Evolutionary conservation across 2,888 invertebrate species (phyloP).

Genomic region (Melanostoma scalare): DNA sequence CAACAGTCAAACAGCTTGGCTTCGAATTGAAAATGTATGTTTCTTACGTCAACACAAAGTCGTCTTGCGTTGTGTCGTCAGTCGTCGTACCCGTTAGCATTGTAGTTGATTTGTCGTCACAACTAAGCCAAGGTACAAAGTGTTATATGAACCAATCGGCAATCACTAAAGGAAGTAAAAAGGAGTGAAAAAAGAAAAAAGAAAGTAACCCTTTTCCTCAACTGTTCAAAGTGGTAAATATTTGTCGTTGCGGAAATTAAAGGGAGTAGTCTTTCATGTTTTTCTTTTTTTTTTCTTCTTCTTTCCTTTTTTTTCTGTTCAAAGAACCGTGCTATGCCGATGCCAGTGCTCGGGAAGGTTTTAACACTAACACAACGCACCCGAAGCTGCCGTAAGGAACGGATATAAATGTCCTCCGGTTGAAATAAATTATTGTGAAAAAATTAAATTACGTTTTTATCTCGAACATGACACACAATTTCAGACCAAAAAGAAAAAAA

Average conservation of each 20-base stretch:
- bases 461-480: constrained; percentile 63
- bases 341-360: constrained; percentile 28
- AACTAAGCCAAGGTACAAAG: constrained; percentile 36
- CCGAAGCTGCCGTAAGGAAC: neutral
- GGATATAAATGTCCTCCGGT: constrained; percentile 57
- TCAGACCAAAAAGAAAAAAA: constrained; percentile 16
- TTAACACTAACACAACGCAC: constrained; percentile 40
- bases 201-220: constrained; percentile 46
- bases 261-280: constrained; percentile 21
- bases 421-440: constrained; percentile 68
- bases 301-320: constrained; percentile 13
- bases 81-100: constrained; percentile 6
- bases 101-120: constrained; percentile 56
- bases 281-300: constrained; percentile 4
- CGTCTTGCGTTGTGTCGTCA: neutral
- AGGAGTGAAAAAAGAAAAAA: constrained; percentile 3
- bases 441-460: constrained; percentile 72
- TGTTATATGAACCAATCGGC: constrained; percentile 48
- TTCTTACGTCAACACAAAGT: constrained; percentile 50
- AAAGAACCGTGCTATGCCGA: constrained; percentile 18
- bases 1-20: constrained; percentile 5
- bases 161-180: neutral
- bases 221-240: constrained; percentile 55
- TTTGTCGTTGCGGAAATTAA: constrained; percentile 69
- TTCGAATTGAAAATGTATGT: constrained; percentile 57